These are phyloP conservation scores for Xanthia togata DNA, from an alignment of 2,888 invertebrate species.

Conservation along the genomic window DNA sequence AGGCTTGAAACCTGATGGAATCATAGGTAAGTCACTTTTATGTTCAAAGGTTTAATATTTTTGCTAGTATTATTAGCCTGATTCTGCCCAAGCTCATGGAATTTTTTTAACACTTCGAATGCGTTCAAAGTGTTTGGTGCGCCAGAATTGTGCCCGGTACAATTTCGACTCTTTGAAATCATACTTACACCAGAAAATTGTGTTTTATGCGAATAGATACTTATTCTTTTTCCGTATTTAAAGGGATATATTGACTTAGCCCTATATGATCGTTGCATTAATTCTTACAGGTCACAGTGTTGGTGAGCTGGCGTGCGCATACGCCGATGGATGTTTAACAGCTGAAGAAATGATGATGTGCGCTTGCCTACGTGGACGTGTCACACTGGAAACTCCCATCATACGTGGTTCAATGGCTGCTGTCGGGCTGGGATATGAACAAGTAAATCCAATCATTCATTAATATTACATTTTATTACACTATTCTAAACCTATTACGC, in stretches of 20 bases:
- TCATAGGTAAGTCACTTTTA: slow-evolving; percentile 91
- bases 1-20: slow-evolving; percentile 93
- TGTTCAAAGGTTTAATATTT: neutral
- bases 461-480: neutral
- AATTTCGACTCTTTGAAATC: neutral
- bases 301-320: slow-evolving; percentile 98
- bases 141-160: neutral
- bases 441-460: slow-evolving; percentile 75
- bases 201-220: no score
- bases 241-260: neutral
- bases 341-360: slow-evolving; percentile 95
- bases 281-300: slow-evolving; percentile 94
- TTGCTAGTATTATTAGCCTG: neutral
- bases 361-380: slow-evolving; percentile 88
- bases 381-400: slow-evolving; percentile 92
- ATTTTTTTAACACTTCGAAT: no score
- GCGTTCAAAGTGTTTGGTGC: neutral
- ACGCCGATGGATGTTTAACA: slow-evolving; percentile 97
- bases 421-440: slow-evolving; percentile 92
- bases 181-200: no score
- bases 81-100: neutral
- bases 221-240: no score
- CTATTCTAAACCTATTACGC: neutral
- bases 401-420: slow-evolving; percentile 97
- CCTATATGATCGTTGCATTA: neutral